Evolutionary conservation across 2,888 invertebrate species (phyloP).

Genomic region (Panorpa germanica): DNA sequence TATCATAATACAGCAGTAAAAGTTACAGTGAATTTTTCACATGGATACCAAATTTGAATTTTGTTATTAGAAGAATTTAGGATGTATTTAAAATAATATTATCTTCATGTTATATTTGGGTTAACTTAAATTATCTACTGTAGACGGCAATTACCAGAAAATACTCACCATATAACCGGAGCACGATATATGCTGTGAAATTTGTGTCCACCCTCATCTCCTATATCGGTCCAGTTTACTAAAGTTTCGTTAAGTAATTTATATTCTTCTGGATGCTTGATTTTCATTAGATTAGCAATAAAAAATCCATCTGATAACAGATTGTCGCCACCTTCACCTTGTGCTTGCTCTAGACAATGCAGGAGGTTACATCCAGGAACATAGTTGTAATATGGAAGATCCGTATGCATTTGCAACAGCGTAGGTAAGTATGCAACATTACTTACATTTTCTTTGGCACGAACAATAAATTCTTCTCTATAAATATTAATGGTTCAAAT

Average conservation of each 20-base stretch:
- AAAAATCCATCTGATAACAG: constrained; percentile 46
- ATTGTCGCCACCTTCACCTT: constrained; percentile 44
- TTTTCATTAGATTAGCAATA: constrained; percentile 37
- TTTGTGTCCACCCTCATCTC: constrained; percentile 36
- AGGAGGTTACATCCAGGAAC: constrained; percentile 53
- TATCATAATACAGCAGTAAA: too few species aligned
- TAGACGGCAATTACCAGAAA: too few species aligned
- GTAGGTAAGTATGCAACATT: constrained; percentile 55
- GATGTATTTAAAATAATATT: too few species aligned
- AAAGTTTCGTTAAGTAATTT: constrained; percentile 32
- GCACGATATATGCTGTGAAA: constrained; percentile 42
- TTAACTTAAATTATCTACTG: too few species aligned
- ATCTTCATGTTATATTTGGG: too few species aligned
- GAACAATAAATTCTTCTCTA: constrained; percentile 43
- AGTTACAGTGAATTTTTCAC: too few species aligned
- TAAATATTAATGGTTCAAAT: constrained; percentile 11
- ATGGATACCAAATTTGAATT: too few species aligned
- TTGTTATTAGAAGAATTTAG: too few species aligned
- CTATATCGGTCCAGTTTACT: constrained; percentile 57
- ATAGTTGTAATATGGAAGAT: constrained; percentile 58
- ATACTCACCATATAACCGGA: constrained; percentile 38
- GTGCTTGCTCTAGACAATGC: constrained; percentile 48
- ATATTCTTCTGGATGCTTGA: constrained; percentile 33
- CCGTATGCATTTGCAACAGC: constrained; percentile 51
- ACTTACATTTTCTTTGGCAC: constrained; percentile 44